Base-by-base conservation (phyloP, 2,797 vertebrate genomes). In the Sebastes miniatus region DNA sequence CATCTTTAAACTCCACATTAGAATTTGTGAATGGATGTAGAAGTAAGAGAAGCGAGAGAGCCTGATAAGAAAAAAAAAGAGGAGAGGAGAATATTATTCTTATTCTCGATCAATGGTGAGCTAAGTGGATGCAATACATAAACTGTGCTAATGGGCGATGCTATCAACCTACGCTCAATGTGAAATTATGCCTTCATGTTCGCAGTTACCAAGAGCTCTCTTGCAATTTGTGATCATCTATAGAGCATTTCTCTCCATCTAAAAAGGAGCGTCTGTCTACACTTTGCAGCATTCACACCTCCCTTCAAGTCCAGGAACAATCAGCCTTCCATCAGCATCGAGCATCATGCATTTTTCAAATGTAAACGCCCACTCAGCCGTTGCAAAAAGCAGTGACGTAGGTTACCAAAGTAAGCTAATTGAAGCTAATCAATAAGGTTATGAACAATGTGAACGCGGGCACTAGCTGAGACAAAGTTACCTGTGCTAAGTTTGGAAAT, bases 1-100 rank as follows among this genome's bases (percentile, higher is more conserved):
- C 89, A 85, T 78, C 70, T 67, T 34, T n/a, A 66, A 79, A 57
- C 47, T 79, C 66, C 16, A 50, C 56, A 36, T 69, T 70, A 31
- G n/a, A 79, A 62, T 57, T 52, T 83, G 57, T 83, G 79, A 90
- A 86, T 88, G 79, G 81, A 77, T 59, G 73, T 5, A 1, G 62
- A 7, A 16, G 32, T 25, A 39, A 62, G 20, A 29, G 50, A 20
- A 43, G 64, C 20, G 43, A 9, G 66, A 58, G 36, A 57, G 18
- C 10, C 4, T 57, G 69, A 69, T 52, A 52, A 32, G 47, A 65
- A 47, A 58, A 52, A 50, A 52, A 52, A 52, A 31, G 6, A 14
- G 31, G 61, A 65, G n/a, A 69, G 11, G 25, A n/a, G 76, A 57
- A 43, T 50, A 31, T 70, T 22, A 63, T 62, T 76, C 62, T 68